Conservation (phyloP, 2,888 invertebrate species). For the Drosophila tanythrix region DNA sequence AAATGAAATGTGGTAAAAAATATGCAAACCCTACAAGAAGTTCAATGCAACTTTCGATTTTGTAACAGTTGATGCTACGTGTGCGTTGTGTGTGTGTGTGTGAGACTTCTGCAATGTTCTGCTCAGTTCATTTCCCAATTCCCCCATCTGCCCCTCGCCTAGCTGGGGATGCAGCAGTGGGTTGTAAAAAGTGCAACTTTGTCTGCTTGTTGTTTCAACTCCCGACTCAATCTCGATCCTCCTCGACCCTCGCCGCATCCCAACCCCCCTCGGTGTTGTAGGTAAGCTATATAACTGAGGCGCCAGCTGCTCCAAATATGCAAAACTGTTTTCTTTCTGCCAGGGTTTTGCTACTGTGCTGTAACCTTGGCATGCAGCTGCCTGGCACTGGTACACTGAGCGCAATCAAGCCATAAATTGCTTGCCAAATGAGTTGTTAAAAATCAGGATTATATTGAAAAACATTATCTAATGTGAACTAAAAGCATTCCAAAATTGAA, state of each 20-base stretch:
- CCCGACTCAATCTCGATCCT: neutral
- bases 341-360: conserved; percentile 15
- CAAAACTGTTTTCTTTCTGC: conserved; percentile 24
- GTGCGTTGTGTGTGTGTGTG: neutral
- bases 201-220: conserved; percentile 49
- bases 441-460: neutral
- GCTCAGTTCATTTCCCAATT: conserved; percentile 24
- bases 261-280: neutral
- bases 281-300: conserved; percentile 11
- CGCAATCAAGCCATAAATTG: neutral
- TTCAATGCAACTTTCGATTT: conserved; percentile 61
- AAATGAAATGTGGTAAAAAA: conserved; percentile 21
- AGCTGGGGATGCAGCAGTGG: conserved; percentile 29
- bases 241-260: neutral
- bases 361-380: conserved; percentile 47
- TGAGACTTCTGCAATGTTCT: conserved; percentile 12
- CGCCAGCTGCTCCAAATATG: conserved; percentile 52
- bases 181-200: conserved; percentile 73
- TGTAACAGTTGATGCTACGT: conserved; percentile 28
- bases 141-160: no score
- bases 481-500: neutral
- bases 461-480: neutral
- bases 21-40: conserved; percentile 20
- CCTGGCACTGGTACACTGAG: neutral
- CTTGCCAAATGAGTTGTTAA: neutral